Percentiles rank a stretch among this genome's conserved stretches.
Conservation (phyloP, 2,888 invertebrate genomes). For the Diabrotica balteata region DNA sequence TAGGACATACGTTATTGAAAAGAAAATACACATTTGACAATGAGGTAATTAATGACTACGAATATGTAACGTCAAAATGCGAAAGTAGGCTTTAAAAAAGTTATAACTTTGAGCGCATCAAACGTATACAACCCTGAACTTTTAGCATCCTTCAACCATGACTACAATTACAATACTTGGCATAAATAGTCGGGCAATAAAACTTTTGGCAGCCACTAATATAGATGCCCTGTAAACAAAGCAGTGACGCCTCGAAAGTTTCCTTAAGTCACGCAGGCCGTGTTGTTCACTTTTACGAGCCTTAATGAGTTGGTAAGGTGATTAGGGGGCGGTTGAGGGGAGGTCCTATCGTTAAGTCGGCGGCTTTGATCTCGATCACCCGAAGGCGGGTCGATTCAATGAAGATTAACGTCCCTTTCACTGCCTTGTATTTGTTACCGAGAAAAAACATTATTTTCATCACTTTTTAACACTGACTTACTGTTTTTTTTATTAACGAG, state of each 20-base stretch:
- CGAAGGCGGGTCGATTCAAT: conserved; percentile 18
- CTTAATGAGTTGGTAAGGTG: conserved; percentile 40
- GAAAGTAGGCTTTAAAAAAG: too few species aligned
- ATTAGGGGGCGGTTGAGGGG: conserved; percentile 41
- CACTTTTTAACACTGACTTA: background rate
- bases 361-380: conserved; percentile 36
- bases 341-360: conserved; percentile 31
- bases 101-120: too few species aligned
- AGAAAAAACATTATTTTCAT: background rate
- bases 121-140: too few species aligned
- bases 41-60: too few species aligned
- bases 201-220: conserved; percentile 21
- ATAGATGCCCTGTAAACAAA: conserved; percentile 7
- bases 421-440: conserved; percentile 11
- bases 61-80: too few species aligned
- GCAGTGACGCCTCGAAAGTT: conserved; percentile 27
- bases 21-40: too few species aligned
- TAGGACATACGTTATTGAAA: too few species aligned
- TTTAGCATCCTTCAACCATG: too few species aligned
- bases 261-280: conserved; percentile 24
- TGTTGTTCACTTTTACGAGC: conserved; percentile 41
- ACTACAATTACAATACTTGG: background rate
- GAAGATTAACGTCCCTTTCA: conserved; percentile 24
- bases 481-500: too few species aligned
- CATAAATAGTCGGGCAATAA: conserved; percentile 1